Evolutionary conservation across 1,140 invertebrate genomes (phyloP), one percentile per base, ranked within the genome.

Genomic region (Drosophila bifasciata): DNA sequence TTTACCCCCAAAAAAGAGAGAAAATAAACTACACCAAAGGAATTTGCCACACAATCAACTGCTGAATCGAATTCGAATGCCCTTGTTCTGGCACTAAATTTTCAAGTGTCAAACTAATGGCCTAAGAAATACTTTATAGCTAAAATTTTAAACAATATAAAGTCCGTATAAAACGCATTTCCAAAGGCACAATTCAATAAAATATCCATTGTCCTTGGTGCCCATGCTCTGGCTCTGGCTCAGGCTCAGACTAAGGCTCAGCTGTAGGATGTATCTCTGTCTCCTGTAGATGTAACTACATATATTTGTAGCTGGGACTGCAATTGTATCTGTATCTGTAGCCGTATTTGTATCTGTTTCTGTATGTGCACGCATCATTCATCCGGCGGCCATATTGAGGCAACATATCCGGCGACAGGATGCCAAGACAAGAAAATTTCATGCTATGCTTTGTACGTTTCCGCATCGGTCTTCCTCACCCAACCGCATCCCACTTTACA

Each of bases 401-500:
- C 81, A 88, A 86, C 81, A 86, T 86, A 86, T 86, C 81, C 81
- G 81, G 81, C 81, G 83, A 86, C 81, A 86, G 83, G 78, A 86
- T 88, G 83, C 77, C 83, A 86, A 86, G 81, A 86, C 81, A 86
- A 86, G 83, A 86, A 86, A 86, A 85, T 85, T 85, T 85, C 81
- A 85, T 85, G 80, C 81, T 77, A 85, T 85, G 81, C 81, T 85
- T 85, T 85, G 81, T 86, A 86, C 81, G 76, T 79, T 85, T 86
- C 81, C 81, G 81, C 61, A 61, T 32, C 57, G 45, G 40, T 36
- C 63, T 41, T 16, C 32, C 19, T 15, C 15, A 28, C 44, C 36
- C n/a, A 9, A 9, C 16, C 17, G 11, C 7, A 15, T 17, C 23
- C 23, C 16, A 13, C 40, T 45, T 51, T 16, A 17, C 48, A 17